Conservation (phyloP, 2,113 vertebrate genomes). For the Dromaius novaehollandiae region DNA sequence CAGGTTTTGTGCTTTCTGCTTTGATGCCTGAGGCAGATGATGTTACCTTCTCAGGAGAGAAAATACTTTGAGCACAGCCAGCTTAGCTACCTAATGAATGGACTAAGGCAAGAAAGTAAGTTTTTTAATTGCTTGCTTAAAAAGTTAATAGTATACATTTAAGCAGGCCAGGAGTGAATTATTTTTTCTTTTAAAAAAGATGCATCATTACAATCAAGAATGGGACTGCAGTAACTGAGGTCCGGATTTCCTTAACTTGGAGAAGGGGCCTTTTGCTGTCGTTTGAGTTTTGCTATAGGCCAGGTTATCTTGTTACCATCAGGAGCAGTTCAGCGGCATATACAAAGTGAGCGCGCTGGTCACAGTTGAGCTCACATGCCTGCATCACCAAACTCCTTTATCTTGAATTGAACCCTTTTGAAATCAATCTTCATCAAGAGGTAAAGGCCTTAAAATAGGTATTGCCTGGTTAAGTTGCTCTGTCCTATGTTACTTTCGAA, state of each 20-base stretch:
- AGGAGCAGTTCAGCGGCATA: background rate
- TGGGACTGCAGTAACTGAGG: background rate
- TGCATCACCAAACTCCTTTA: background rate
- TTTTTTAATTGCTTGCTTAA: background rate
- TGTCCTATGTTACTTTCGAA: background rate
- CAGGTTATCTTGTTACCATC: background rate
- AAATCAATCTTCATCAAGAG: background rate
- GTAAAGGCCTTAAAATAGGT: background rate
- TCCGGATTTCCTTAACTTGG: background rate
- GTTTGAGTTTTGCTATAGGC: background rate
- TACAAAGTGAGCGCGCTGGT: fast-evolving
- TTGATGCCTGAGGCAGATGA: background rate
- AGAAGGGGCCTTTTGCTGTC: background rate
- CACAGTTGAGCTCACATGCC: background rate
- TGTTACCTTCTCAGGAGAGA: background rate
- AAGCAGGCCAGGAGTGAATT: background rate
- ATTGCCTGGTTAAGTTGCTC: background rate
- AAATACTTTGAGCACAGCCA: background rate
- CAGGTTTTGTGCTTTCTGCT: background rate
- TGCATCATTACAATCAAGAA: background rate
- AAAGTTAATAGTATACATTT: background rate
- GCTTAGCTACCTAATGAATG: background rate
- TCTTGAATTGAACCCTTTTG: background rate
- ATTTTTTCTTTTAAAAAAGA: background rate
- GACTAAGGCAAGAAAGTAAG: background rate